These are phyloP conservation scores for Calidris pugnax DNA, from an alignment of 2,113 vertebrate species.

Conservation along the genomic window DNA sequence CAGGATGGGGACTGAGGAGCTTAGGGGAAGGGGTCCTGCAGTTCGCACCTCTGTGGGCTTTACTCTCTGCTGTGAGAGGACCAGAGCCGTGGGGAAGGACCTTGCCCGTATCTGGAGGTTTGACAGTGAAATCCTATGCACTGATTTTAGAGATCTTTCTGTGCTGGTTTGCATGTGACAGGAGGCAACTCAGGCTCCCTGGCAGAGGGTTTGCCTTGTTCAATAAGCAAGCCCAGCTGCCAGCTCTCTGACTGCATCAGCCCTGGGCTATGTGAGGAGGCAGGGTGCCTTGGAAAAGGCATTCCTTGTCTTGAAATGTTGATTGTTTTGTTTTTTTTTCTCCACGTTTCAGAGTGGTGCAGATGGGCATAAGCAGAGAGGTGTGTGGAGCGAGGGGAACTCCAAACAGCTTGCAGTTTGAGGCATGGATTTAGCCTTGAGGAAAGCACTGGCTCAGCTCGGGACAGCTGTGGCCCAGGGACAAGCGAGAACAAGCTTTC, in stretches of 20 bases:
- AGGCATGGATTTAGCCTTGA: neutral
- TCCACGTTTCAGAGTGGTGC: neutral
- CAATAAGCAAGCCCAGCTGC: neutral
- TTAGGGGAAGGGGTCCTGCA: neutral
- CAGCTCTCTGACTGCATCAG: neutral
- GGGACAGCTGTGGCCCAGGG: neutral
- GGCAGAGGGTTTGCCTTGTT: neutral
- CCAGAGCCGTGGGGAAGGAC: neutral
- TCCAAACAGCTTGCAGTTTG: neutral
- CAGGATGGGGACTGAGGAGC: neutral
- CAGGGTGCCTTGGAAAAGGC: neutral
- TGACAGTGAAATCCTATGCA: neutral
- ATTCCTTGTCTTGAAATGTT: neutral
- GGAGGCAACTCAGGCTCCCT: neutral
- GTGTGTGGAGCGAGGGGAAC: neutral
- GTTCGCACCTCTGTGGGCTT: neutral
- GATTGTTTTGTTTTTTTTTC: fast-evolving
- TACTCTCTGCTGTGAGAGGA: neutral
- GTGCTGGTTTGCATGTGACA: neutral
- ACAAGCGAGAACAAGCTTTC: neutral
- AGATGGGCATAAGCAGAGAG: neutral
- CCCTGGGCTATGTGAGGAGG: neutral
- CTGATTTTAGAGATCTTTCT: neutral
- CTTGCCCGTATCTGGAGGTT: neutral
- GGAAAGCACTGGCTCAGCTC: neutral